Conservation (phyloP, 1,140 invertebrate species). For the Trinorchestia longiramus region DNA sequence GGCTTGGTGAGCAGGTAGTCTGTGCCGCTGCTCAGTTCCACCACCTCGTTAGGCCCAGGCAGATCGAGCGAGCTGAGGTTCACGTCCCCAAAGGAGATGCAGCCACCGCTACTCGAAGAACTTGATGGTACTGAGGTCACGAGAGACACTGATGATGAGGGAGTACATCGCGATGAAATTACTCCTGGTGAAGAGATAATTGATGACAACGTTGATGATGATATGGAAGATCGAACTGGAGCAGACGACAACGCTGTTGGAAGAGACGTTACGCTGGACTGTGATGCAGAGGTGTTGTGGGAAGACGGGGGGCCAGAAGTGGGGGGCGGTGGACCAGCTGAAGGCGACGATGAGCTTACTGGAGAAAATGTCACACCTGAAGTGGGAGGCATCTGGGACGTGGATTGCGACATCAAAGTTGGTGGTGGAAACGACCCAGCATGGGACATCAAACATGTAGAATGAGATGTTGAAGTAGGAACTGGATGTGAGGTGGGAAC, state of each 20-base stretch:
- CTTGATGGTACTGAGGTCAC: neutral
- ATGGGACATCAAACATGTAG: neutral
- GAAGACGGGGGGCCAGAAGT: neutral
- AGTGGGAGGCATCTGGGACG: neutral
- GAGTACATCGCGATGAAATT: neutral
- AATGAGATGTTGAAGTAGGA: neutral
- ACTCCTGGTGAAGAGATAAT: neutral
- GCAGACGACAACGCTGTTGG: neutral
- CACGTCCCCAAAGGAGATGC: conserved; percentile 33
- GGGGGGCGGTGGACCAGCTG: too few species aligned
- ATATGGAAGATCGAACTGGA: neutral
- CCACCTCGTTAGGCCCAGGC: neutral
- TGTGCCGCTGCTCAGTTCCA: neutral
- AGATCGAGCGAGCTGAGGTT: conserved; percentile 2
- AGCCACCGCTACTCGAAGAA: neutral
- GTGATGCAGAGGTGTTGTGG: neutral
- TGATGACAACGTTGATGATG: neutral
- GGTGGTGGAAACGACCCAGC: neutral
- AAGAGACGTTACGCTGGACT: neutral
- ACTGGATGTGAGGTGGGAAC: neutral
- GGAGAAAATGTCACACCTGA: neutral
- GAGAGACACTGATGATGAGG: neutral
- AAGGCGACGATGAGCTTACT: neutral
- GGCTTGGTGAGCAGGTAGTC: neutral
- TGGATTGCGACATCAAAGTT: neutral